Percentiles rank a stretch among this genome's conserved stretches.
These are phyloP conservation scores for Caligus rogercresseyi DNA, from an alignment of 1,140 invertebrate species.

Conservation along the genomic window DNA sequence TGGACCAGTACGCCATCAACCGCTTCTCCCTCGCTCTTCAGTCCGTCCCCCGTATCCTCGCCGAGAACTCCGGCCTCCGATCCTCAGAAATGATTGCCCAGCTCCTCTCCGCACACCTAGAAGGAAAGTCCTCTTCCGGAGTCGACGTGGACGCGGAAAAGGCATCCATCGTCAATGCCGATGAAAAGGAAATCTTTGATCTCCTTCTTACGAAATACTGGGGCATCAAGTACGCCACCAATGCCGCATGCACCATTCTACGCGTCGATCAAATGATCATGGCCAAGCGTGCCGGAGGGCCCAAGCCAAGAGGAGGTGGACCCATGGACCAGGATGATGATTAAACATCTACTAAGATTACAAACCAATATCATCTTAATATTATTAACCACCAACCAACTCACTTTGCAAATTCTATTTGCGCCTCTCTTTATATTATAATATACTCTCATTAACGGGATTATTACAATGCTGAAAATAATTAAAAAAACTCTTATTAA, in stretches of 20 bases:
- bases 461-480: neutral
- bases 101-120: constrained; percentile 74
- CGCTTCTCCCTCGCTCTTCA: constrained; percentile 85
- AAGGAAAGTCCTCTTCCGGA: constrained; percentile 62
- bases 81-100: constrained; percentile 73
- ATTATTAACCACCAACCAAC: neutral
- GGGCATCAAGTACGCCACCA: constrained; percentile 85
- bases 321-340: constrained; percentile 53
- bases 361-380: neutral
- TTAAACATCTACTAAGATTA: constrained; percentile 18
- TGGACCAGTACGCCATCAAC: constrained; percentile 91
- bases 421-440: neutral
- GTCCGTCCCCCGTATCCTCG: constrained; percentile 70
- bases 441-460: neutral
- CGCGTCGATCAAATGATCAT: constrained; percentile 98
- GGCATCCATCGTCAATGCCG: constrained; percentile 26
- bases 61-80: constrained; percentile 82
- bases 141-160: constrained; percentile 57
- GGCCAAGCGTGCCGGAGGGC: constrained; percentile 89
- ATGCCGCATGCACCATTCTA: constrained; percentile 74
- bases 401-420: neutral
- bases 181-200: constrained; percentile 42
- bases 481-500: no score
- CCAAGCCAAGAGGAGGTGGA: constrained; percentile 48
- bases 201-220: constrained; percentile 72